Conservation (phyloP, 2,888 invertebrate genomes). For the Mayetiola destructor region DNA sequence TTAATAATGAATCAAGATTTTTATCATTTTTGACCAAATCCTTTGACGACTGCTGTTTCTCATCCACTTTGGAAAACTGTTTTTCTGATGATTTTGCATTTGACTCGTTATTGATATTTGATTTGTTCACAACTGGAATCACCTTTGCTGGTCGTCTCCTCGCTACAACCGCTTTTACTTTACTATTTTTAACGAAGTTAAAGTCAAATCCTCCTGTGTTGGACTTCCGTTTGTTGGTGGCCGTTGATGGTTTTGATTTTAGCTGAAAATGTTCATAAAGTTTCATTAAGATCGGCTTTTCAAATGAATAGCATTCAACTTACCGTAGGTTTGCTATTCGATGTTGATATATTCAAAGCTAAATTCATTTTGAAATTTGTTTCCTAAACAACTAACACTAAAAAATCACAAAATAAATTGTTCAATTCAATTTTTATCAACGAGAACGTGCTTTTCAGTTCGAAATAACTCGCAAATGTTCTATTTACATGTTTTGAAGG, state of each 20-base stretch:
- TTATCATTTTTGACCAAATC: neutral
- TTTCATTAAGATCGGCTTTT: neutral
- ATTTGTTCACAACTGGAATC: neutral
- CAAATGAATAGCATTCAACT: neutral
- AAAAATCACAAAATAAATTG: neutral
- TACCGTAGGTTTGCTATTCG: neutral
- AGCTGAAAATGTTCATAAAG: neutral
- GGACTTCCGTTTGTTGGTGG: neutral
- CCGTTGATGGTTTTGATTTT: neutral
- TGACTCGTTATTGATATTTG: neutral
- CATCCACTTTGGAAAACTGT: neutral
- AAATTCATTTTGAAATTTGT: neutral
- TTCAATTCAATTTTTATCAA: neutral
- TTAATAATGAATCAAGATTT: neutral
- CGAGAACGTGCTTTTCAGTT: neutral
- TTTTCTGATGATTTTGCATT: neutral
- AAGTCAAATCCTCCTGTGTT: slow-evolving; percentile 23
- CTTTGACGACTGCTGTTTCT: neutral
- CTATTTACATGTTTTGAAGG: slow-evolving; percentile 9
- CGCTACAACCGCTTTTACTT: slow-evolving; percentile 30
- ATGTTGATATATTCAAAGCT: slow-evolving; percentile 7
- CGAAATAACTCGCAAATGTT: neutral
- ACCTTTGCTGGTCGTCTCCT: slow-evolving; percentile 21
- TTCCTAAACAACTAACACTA: neutral
- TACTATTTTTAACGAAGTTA: slow-evolving; percentile 25